Base-by-base conservation (phyloP, 2,888 invertebrate species). In the Caenorhabditis sp. region DNA sequence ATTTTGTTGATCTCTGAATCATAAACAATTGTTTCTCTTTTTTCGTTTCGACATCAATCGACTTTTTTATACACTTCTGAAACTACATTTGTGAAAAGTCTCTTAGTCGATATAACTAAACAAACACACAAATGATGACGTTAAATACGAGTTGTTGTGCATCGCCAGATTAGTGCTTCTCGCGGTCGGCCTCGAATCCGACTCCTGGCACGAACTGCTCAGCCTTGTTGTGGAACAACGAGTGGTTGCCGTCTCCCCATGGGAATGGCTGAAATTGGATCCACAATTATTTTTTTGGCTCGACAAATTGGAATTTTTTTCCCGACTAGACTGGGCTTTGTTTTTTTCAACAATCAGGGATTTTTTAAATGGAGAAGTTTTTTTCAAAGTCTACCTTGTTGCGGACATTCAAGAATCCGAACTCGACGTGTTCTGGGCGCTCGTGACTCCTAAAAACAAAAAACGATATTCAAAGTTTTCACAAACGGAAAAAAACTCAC, bases 181-280 rank as follows among this genome's bases (percentile, higher is more conserved):
- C 85, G 60, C 83, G 80, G 32, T 80, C 83, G 50, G 82, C 85
- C 81, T 90, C 90, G 86, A 87, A 90, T 79, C 90, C 90, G 32
- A 90, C 89, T 76, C 90, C 90, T 74, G 90, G 90, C 67, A 90
- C 90, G 77, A 80, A 89, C 76, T 89, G 89, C 74, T 87, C 85
- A 11, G 84, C 51, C 77, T 87, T 87, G 84, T 96, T 96, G 94
- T 97, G 96, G 94, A 97, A 96, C 81, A 97, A 93, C 8, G 95
- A 94, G 92, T 95, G 95, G 92, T 95, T 95, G 84, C 97, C 97
- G 91, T 97, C 96, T 88, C 96, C 96, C 97, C 97, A 97, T 70
- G 97, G 97, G 94, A 96, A 97, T 86, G 95, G 94, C 95, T 95
- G 80, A 80, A 85, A 80, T 71, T 62, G 44, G 58, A 69, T 67